Base-by-base conservation (phyloP, 92 coral and sea anemone genomes). In the Paragorgia papillata region DNA sequence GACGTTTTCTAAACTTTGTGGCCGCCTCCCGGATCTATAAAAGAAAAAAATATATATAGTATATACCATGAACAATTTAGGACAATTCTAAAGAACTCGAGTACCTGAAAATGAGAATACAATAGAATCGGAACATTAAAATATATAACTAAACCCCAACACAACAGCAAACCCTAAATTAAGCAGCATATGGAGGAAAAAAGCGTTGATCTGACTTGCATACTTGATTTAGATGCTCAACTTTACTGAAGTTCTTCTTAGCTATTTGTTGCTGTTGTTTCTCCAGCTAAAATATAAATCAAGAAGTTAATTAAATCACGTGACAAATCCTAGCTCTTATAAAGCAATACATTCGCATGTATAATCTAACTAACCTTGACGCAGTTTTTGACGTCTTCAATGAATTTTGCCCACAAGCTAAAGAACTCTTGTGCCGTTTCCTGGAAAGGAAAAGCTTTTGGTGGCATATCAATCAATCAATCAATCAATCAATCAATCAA, bases 221-320 rank as follows among this genome's bases (percentile, higher is more conserved):
- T 57, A 90, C 97, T 96, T 93, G 97, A 39, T 90, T 82, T 28
- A 93, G 88, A 79, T 93, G 97, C 20, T 93, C 97, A 8, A 88
- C 87, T 57, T 93, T 93, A 73, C 88, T 81, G 63, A 93, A 88
- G 40, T 84, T 82, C 66, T 83, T 55, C 58, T 83, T 66, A 48
- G 79, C 80, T 51, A 66, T 41, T 1, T 57, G 82, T 20, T 65
- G 79, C 31, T 83, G 87, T 27, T 83, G 73, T 62, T 69, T 69
- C 48, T 54, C 78, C 64, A 55, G 30, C 74, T 79, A 28, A 7
- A 51, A 21, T 66, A 46, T 14, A 7, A 51, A 21, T 48, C 44
- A 21, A 10, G 30, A 66, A 28, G n/a, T n/a, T n/a, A n/a, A n/a
- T n/a, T n/a, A n/a, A 30, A 7, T 2, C 15, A 37, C 20, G 0